Percentiles rank a stretch among this genome's conserved stretches.
Evolutionary conservation across 2,113 vertebrate genomes (phyloP).

Genomic region (Origma solitaria): DNA sequence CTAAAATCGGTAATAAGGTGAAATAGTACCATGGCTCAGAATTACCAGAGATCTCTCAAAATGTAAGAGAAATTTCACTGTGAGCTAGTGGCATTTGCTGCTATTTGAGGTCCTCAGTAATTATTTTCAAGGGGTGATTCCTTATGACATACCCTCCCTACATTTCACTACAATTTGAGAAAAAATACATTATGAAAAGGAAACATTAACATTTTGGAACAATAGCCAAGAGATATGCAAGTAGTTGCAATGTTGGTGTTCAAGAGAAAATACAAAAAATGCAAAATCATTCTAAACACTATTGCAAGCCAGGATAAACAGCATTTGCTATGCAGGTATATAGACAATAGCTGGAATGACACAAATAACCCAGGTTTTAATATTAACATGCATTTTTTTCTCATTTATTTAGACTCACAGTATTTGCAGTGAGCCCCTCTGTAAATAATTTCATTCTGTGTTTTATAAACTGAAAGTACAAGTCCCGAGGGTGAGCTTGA

Average conservation of each 20-base stretch:
- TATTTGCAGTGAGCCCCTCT: neutral
- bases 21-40: neutral
- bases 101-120: neutral
- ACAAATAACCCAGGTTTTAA: slow-evolving; percentile 4
- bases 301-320: neutral
- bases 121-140: neutral
- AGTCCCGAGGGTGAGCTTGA: neutral
- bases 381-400: neutral
- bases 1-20: neutral
- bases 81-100: neutral
- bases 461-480: neutral
- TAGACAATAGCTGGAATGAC: neutral
- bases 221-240: neutral
- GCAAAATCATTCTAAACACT: neutral
- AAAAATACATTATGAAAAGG: neutral
- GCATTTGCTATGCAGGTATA: neutral
- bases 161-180: neutral
- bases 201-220: neutral
- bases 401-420: neutral
- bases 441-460: slow-evolving; percentile 28
- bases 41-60: neutral
- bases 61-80: neutral
- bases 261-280: neutral
- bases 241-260: neutral
- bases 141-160: neutral